Percentiles rank a stretch among this genome's conserved stretches.
These are phyloP conservation scores for Heliornis fulica DNA, from an alignment of 2,113 vertebrate genomes.

Conservation along the genomic window DNA sequence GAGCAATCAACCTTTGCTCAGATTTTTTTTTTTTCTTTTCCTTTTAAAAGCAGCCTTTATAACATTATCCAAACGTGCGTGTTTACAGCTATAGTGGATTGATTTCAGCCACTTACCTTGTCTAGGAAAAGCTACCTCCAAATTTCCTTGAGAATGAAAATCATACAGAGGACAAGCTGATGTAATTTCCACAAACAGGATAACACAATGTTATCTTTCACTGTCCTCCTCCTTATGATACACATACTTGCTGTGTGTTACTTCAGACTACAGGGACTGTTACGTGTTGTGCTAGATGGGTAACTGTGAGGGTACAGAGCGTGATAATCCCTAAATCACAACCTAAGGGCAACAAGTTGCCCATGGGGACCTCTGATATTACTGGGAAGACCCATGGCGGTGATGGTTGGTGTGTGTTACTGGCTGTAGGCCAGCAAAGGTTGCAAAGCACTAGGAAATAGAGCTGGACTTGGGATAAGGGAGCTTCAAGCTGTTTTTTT, in stretches of 20 bases:
- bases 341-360: neutral
- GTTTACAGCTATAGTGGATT: neutral
- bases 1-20: slow-evolving; percentile 30
- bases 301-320: neutral
- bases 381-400: neutral
- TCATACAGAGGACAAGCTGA: neutral
- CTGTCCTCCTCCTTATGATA: neutral
- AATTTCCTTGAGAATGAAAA: neutral
- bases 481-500: neutral
- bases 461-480: neutral
- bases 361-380: fast-evolving
- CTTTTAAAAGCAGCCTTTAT: neutral
- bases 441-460: neutral
- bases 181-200: neutral
- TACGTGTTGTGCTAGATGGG: fast-evolving
- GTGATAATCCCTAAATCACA: neutral
- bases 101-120: neutral
- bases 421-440: neutral
- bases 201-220: neutral
- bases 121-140: neutral
- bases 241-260: neutral
- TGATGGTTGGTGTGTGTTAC: fast-evolving
- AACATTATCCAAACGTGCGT: neutral
- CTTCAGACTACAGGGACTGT: neutral
- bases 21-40: too few relatives aligned